Base-by-base conservation (phyloP, 2,113 vertebrate genomes). In the Bagarius yarrelli region DNA sequence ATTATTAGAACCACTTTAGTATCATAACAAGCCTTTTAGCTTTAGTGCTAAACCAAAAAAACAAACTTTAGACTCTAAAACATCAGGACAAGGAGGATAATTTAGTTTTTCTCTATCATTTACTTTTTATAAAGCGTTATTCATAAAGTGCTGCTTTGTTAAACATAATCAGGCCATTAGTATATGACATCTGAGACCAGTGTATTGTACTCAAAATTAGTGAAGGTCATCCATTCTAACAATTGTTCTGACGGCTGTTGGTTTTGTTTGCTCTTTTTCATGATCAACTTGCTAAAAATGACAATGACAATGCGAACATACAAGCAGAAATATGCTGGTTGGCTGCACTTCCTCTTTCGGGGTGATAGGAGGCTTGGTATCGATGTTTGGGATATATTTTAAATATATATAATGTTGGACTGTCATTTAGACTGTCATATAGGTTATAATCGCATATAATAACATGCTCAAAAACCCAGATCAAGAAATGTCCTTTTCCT, bases 301-400 rank as follows among this genome's bases (percentile, higher is more conserved):
- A 47, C 52, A 27, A 80, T 81, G 66, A 47, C 52, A 23, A 80
- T 81, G 66, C 76, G 83, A 76, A 83, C 80, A 53, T 5, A 25
- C 0, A 63, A 50, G 19, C 36, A 12, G n/a, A 19, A 8, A 8
- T n/a, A 16, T 36, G 21, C 30, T 73, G 79, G 79, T 88, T 76
- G 76, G 50, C 25, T 12, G 50, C 56, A 56, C 90, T 92, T 92
- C 89, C 90, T 91, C 84, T 83, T 83, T 80, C 44, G 67, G 23
- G 4, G 25, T 77, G 71, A 85, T 84, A 79, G 83, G 83, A 88
- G 83, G 81, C 59, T n/a, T 59, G 19, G 25, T 34, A n/a, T 79
- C 15, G 59, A 36, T 64, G 63, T 52, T 70, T 15, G 60, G 50
- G 72, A 75, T 76, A 47, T 55, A 50, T 16, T 57, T 32, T 63